A percentile compares a stretch with the other conserved stretches of the same genome.
phyloP scores from a whole-genome alignment of 92 coral and sea anemone species.

The Porites rus region DNA sequence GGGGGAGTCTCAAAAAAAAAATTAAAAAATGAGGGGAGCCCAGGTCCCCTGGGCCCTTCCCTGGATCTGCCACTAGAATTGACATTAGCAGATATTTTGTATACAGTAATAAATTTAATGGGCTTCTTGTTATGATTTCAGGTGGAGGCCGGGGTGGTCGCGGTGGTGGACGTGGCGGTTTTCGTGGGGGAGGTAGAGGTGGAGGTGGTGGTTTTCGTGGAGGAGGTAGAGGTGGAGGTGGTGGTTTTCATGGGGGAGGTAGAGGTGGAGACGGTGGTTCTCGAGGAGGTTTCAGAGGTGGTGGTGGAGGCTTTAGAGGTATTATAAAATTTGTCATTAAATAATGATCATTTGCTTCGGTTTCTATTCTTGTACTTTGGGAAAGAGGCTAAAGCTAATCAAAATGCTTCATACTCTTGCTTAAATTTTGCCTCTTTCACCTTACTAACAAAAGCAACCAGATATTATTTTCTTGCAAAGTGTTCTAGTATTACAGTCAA shows the following conservation, averaged over 20 bases:
- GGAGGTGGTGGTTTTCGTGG: conserved; percentile 48
- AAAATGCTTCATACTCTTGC: no score
- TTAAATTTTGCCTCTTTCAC: no score
- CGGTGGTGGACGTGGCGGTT: conserved; percentile 48
- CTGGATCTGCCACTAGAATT: no score
- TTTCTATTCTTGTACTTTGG: not conserved
- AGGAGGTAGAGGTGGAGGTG: conserved; percentile 62
- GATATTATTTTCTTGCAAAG: no score
- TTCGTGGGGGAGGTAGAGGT: conserved; percentile 55
- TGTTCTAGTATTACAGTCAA: no score
- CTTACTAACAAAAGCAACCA: no score
- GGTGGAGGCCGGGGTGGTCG: conserved; percentile 64
- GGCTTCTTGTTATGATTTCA: not conserved
- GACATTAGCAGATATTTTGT: no score
- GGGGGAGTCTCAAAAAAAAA: no score
- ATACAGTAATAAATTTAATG: not conserved
- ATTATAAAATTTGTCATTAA: conserved; percentile 13
- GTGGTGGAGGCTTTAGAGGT: conserved; percentile 57
- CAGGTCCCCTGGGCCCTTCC: no score
- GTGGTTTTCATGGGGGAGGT: conserved; percentile 45
- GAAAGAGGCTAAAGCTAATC: no score
- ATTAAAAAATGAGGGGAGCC: no score
- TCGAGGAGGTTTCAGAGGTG: conserved; percentile 72
- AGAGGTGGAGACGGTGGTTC: conserved; percentile 60
- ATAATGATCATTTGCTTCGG: not conserved